A percentile compares a stretch with the other conserved stretches of the same genome.
phyloP scores from a whole-genome alignment of 2,888 invertebrate species.

The Eueremaeus valkanovi region DNA sequence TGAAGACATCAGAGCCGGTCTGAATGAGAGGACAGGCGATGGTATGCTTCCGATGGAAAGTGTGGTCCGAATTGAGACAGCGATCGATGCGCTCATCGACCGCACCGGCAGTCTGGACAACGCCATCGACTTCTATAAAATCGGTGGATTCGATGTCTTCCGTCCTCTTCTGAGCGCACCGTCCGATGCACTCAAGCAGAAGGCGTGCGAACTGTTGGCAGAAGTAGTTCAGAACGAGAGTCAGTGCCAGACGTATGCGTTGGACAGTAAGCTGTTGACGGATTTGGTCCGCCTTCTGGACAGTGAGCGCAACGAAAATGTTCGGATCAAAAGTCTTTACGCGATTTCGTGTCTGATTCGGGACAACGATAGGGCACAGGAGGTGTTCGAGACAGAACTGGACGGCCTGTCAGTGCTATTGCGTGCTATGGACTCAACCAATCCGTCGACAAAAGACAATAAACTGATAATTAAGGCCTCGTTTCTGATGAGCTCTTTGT shows the following conservation, averaged over 20 bases:
- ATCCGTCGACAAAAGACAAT: conserved; percentile 55
- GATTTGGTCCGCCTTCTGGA: conserved; percentile 61
- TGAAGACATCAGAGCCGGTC: conserved; percentile 55
- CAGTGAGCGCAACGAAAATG: conserved; percentile 58
- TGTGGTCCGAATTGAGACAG: conserved; percentile 55
- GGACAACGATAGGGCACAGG: conserved; percentile 61
- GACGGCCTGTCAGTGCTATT: conserved; percentile 66
- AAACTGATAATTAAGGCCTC: conserved; percentile 67
- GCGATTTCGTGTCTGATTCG: conserved; percentile 70
- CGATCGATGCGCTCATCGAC: conserved; percentile 66
- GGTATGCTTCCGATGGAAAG: neutral
- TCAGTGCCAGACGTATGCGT: conserved; percentile 67
- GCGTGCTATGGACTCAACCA: conserved; percentile 57
- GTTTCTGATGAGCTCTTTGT: conserved; percentile 65
- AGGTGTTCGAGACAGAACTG: conserved; percentile 57
- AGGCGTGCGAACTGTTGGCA: conserved; percentile 67
- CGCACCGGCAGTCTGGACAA: conserved; percentile 71
- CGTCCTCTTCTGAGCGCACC: conserved; percentile 63
- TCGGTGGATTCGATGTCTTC: conserved; percentile 74
- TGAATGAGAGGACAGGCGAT: conserved; percentile 14
- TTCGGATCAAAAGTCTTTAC: conserved; percentile 67
- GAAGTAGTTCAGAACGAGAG: conserved; percentile 81
- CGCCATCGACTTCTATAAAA: conserved; percentile 77
- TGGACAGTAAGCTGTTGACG: conserved; percentile 64
- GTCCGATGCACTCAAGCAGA: conserved; percentile 61